These are phyloP conservation scores for Gastrophryne carolinensis DNA, from an alignment of 2,797 vertebrate genomes.

Conservation along the genomic window DNA sequence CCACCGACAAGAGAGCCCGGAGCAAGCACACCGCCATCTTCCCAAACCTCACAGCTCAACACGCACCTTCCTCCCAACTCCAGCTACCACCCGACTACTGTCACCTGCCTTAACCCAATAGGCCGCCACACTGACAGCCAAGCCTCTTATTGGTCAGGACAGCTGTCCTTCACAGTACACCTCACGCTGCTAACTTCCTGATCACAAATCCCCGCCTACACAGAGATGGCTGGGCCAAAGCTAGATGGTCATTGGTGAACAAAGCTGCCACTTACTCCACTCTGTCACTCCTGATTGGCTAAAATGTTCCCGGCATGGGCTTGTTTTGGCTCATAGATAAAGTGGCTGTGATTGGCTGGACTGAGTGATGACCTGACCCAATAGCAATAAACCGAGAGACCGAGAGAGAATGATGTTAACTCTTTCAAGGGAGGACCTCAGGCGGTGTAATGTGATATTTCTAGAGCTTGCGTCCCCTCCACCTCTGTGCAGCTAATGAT, in stretches of 20 bases:
- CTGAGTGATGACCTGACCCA: neutral
- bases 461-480: no score
- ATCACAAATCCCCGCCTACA: neutral
- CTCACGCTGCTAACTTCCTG: neutral
- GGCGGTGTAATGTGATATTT: no score
- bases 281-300: slow-evolving; percentile 29
- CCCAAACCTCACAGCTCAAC: neutral
- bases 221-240: neutral
- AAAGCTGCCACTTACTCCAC: slow-evolving; percentile 27
- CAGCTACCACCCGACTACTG: neutral
- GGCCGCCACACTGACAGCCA: neutral
- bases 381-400: no score
- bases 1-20: no score
- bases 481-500: no score
- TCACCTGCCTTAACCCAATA: neutral
- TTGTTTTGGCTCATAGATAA: slow-evolving; percentile 30
- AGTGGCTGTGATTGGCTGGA: neutral
- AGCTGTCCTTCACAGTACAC: neutral
- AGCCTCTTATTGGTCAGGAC: neutral
- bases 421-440: no score
- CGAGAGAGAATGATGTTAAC: no score
- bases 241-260: neutral
- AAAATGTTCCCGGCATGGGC: slow-evolving; percentile 19
- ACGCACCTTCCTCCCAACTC: slow-evolving; percentile 27
- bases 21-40: slow-evolving; percentile 25